phyloP scores from a whole-genome alignment of 2,113 vertebrate genomes.

The Edolisoma coerulescens region DNA sequence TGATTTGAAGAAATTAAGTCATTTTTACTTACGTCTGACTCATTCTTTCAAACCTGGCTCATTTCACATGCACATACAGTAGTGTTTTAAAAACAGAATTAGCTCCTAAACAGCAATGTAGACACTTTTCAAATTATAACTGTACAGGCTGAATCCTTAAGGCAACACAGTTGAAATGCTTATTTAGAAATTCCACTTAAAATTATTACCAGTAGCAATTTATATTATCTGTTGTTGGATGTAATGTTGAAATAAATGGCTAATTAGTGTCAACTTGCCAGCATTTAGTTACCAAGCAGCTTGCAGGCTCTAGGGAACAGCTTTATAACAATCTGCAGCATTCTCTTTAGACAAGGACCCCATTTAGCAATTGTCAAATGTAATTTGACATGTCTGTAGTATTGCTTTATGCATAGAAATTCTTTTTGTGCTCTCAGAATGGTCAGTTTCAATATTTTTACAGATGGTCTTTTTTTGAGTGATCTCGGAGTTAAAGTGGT shows the following conservation, averaged over 20 bases:
- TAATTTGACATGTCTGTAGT: constrained; percentile 52
- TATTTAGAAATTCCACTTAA: constrained; percentile 55
- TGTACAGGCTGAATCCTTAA: constrained; percentile 15
- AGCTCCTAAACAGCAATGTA: neutral
- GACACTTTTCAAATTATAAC: neutral
- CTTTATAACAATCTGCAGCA: constrained; percentile 32
- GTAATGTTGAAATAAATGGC: constrained; percentile 50
- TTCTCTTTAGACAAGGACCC: constrained; percentile 30
- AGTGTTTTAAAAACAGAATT: neutral
- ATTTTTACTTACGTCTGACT: neutral
- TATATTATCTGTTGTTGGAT: constrained; percentile 43
- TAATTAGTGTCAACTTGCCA: constrained; percentile 61
- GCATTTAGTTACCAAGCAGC: constrained; percentile 41
- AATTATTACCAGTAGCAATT: constrained; percentile 55
- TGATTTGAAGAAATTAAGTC: neutral
- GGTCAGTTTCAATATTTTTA: neutral
- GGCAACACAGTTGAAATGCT: constrained; percentile 6
- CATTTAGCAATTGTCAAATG: constrained; percentile 53
- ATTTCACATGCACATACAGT: neutral
- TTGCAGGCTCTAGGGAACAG: constrained; percentile 46
- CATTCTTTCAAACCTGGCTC: neutral
- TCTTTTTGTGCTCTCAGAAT: neutral
- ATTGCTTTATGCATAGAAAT: neutral
- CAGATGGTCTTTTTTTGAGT: neutral
- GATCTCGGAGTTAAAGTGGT: neutral